Conservation (phyloP, 2,113 vertebrate genomes). For the Willisornis vidua region DNA sequence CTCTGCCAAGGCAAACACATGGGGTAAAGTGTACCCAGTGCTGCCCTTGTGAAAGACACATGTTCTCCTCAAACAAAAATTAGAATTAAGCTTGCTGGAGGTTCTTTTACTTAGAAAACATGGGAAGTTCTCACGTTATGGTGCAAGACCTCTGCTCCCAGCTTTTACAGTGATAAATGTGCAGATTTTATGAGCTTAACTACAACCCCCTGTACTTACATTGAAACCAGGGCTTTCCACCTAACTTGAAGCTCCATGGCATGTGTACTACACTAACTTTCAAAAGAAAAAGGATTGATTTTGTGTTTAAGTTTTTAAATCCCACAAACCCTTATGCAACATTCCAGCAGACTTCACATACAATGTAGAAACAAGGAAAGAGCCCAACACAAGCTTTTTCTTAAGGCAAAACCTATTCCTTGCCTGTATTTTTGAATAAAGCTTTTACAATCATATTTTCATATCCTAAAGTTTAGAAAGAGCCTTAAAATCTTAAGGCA, state of each 20-base stretch:
- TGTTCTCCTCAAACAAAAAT: background rate
- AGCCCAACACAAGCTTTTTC: background rate
- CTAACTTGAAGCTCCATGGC: background rate
- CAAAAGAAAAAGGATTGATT: background rate
- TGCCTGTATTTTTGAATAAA: background rate
- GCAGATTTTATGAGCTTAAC: background rate
- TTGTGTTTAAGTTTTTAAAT: background rate
- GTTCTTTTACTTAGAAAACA: background rate
- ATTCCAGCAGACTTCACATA: background rate
- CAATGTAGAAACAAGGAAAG: background rate
- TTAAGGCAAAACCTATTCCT: background rate
- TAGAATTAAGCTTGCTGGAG: background rate
- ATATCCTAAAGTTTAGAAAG: background rate
- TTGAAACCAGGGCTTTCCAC: background rate
- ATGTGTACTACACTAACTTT: background rate
- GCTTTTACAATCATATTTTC: background rate
- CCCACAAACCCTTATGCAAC: background rate
- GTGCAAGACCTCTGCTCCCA: background rate
- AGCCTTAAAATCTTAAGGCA: background rate
- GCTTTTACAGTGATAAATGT: background rate
- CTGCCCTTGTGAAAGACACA: background rate
- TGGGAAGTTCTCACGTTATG: background rate
- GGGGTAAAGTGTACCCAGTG: background rate
- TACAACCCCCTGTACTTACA: background rate
- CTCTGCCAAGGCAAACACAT: background rate